Percentiles rank a stretch among this genome's conserved stretches.
These are phyloP conservation scores for Caenorhabditis sp. DNA, from an alignment of 2,888 invertebrate genomes.

Conservation along the genomic window DNA sequence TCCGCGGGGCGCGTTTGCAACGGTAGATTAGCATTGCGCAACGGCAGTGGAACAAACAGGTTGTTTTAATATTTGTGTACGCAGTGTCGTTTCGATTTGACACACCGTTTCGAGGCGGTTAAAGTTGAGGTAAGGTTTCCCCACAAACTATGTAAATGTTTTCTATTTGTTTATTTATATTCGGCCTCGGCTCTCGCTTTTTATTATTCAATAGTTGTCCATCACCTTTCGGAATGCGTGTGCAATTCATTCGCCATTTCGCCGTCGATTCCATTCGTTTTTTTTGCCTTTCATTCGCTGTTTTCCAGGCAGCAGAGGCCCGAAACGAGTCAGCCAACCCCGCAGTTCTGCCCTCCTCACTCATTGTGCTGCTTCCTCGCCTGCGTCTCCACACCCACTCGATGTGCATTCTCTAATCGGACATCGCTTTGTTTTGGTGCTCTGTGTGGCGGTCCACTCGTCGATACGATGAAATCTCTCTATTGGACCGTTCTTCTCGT, in stretches of 20 bases:
- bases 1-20: slow-evolving; percentile 26
- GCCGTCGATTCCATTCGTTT: slow-evolving; percentile 1
- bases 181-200: too few relatives aligned
- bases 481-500: slow-evolving; percentile 15
- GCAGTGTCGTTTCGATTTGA: not conserved
- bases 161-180: too few relatives aligned
- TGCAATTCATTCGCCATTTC: not conserved
- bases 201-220: too few relatives aligned
- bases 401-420: slow-evolving; percentile 53
- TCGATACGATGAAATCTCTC: slow-evolving; percentile 29
- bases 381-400: slow-evolving; percentile 38
- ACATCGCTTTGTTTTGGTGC: slow-evolving; percentile 43
- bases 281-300: not conserved
- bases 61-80: slow-evolving; percentile 42
- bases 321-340: slow-evolving; percentile 45
- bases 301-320: slow-evolving; percentile 18
- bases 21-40: slow-evolving; percentile 20
- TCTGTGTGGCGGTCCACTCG: not conserved
- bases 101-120: too few relatives aligned
- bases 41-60: slow-evolving; percentile 40
- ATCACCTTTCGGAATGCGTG: too few relatives aligned
- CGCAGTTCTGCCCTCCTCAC: slow-evolving; percentile 18
- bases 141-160: too few relatives aligned
- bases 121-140: too few relatives aligned
- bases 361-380: too few relatives aligned